Evolutionary conservation across 2,888 invertebrate genomes (phyloP).

Genomic region (Acleris laterana): DNA sequence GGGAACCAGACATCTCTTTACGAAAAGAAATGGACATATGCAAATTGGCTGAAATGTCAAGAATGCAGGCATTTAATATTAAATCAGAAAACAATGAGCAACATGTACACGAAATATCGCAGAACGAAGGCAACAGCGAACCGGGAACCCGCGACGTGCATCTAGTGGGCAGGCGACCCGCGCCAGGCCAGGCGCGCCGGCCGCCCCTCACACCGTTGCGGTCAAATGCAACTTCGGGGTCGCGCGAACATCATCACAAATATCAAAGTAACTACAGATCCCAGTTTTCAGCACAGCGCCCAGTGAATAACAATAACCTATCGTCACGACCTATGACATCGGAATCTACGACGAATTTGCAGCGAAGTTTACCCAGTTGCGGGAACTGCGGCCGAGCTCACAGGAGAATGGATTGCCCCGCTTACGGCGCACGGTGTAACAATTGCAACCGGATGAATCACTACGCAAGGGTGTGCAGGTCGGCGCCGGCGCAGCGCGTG

Average conservation of each 20-base stretch:
- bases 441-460: constrained; percentile 38
- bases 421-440: constrained; percentile 37
- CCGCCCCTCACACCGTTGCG: constrained; percentile 4
- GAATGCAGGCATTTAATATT: constrained; percentile 35
- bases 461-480: constrained; percentile 38
- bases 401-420: constrained; percentile 37
- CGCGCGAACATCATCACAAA: background rate
- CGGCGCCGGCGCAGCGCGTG: constrained; percentile 4
- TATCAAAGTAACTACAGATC: background rate
- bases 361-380: background rate
- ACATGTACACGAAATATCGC: background rate
- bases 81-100: constrained; percentile 16
- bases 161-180: background rate
- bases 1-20: constrained; percentile 39
- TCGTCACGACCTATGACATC: background rate
- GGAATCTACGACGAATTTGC: background rate
- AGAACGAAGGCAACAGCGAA: background rate
- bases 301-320: background rate
- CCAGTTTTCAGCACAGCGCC: too few relatives aligned
- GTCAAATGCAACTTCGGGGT: background rate
- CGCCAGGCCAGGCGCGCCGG: background rate
- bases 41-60: constrained; percentile 36
- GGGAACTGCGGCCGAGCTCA: constrained; percentile 36
- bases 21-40: constrained; percentile 40
- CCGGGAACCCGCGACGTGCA: constrained; percentile 4